phyloP scores from a whole-genome alignment of 1,140 invertebrate species.

The Cecropterus lyciades region DNA sequence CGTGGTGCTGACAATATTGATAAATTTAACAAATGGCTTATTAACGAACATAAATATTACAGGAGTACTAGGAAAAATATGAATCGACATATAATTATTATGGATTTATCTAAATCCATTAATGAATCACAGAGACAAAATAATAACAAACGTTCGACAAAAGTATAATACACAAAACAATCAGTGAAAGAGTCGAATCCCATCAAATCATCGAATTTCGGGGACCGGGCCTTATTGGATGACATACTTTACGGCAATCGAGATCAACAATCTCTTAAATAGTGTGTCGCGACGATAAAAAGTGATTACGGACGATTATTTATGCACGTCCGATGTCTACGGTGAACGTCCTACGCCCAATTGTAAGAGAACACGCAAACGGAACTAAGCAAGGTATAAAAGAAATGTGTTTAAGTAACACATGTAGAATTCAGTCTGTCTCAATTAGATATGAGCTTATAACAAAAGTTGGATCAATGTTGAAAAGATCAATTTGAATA shows the following conservation, averaged over 20 bases:
- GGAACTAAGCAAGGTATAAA: not conserved
- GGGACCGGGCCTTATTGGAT: constrained; percentile 6
- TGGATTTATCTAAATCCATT: too few species aligned
- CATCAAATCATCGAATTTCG: not conserved
- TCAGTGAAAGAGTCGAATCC: not conserved
- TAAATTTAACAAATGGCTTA: too few species aligned
- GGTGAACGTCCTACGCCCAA: constrained; percentile 55
- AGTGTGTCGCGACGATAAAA: constrained; percentile 63
- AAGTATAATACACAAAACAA: not conserved
- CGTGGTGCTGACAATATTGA: too few species aligned
- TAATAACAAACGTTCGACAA: not conserved
- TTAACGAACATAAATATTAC: too few species aligned
- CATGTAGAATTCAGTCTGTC: too few species aligned
- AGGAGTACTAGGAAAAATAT: too few species aligned
- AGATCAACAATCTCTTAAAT: constrained; percentile 63
- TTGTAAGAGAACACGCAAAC: constrained; percentile 11
- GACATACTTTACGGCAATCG: constrained; percentile 9
- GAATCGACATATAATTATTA: too few species aligned
- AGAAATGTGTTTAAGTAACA: too few species aligned
- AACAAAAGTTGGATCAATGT: too few species aligned
- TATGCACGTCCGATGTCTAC: constrained; percentile 60
- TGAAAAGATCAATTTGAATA: too few species aligned
- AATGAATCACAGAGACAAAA: too few species aligned
- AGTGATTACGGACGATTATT: constrained; percentile 65
- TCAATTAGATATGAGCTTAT: too few species aligned